phyloP scores from a whole-genome alignment of 64 coral and sea anemone species.

The Platygyra sinensis region DNA sequence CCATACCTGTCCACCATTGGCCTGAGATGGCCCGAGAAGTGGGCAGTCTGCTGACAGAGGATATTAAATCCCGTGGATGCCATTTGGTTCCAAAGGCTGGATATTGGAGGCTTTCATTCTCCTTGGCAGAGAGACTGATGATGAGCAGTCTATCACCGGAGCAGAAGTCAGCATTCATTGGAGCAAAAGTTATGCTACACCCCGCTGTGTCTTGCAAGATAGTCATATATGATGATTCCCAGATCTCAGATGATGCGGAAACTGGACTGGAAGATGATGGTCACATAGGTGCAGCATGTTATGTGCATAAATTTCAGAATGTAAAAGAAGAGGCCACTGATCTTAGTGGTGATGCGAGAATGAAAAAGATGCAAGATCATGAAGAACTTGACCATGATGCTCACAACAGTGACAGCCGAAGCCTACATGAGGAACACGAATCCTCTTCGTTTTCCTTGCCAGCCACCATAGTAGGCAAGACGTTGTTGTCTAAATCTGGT shows the following conservation, averaged over 20 bases:
- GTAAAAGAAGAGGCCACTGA: not conserved
- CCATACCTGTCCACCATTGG: conserved; percentile 15
- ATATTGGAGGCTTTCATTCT: conserved; percentile 58
- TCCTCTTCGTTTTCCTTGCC: not conserved
- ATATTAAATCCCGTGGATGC: conserved; percentile 30
- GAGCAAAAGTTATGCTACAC: conserved; percentile 44
- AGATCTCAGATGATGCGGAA: not conserved
- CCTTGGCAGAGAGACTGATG: conserved; percentile 31
- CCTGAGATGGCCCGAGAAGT: not conserved
- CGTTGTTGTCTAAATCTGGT: not conserved
- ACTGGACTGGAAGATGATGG: not conserved
- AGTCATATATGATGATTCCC: conserved; percentile 25
- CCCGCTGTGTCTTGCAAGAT: conserved; percentile 34
- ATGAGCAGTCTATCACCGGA: conserved; percentile 13
- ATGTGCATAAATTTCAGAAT: no score
- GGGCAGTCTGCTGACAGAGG: conserved; percentile 8
- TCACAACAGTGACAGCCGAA: not conserved
- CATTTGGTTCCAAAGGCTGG: conserved; percentile 48
- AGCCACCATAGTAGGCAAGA: conserved; percentile 4
- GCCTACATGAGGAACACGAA: not conserved
- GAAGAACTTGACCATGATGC: not conserved
- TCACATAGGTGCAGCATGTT: not conserved
- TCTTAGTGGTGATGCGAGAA: not conserved
- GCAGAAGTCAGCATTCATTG: conserved; percentile 30
- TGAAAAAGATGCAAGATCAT: not conserved